Conservation (phyloP, 2,113 vertebrate species). For the Saguinus imperator region DNA sequence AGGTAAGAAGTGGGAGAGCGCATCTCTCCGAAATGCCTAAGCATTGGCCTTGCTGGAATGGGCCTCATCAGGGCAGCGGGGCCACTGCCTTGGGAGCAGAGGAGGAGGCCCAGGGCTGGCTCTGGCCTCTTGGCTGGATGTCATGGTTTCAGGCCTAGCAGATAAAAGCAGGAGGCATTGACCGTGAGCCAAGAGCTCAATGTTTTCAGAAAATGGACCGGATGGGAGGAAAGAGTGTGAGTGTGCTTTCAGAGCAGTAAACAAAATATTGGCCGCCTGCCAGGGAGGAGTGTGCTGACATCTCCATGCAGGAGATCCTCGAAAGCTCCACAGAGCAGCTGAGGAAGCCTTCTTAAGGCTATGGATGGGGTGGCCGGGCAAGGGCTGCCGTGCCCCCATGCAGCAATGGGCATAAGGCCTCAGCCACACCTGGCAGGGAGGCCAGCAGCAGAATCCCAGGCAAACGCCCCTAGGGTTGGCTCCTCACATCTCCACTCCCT, state of each 20-base stretch:
- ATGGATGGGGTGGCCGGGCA: background rate
- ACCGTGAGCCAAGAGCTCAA: background rate
- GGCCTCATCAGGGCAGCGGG: background rate
- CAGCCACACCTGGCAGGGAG: background rate
- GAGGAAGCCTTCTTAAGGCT: background rate
- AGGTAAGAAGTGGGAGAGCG: background rate
- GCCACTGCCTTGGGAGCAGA: background rate
- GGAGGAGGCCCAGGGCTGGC: background rate
- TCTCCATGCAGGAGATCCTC: slow-evolving; percentile 37
- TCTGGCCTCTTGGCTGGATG: background rate
- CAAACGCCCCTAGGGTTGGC: too few relatives aligned
- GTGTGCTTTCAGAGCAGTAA: slow-evolving; percentile 55
- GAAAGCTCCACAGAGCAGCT: background rate
- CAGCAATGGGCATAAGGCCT: background rate
- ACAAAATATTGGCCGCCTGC: slow-evolving; percentile 66
- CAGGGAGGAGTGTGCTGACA: slow-evolving; percentile 31
- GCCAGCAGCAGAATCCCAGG: background rate
- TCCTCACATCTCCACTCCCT: accelerated
- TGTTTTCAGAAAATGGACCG: background rate
- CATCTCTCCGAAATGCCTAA: background rate
- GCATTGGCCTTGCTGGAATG: background rate
- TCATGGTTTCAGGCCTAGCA: background rate
- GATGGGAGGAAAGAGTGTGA: background rate
- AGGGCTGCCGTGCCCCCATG: background rate
- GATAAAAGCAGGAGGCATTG: background rate